phyloP scores from a whole-genome alignment of 2,797 vertebrate species.

The Melanotaenia nigrans region DNA sequence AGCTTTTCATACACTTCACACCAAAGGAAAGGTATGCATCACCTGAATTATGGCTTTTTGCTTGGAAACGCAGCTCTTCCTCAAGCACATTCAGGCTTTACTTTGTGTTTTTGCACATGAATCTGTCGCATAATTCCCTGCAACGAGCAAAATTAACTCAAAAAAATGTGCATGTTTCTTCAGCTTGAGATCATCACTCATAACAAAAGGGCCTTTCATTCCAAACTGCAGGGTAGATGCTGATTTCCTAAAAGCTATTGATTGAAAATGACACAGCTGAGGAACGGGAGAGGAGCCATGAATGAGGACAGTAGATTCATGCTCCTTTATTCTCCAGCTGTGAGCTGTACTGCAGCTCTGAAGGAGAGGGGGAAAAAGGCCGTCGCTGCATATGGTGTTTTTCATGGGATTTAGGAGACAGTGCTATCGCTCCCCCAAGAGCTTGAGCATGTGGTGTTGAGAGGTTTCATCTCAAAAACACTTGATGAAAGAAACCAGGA shows the following conservation, averaged over 20 bases:
- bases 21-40: constrained; percentile 52
- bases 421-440: constrained; percentile 42
- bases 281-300: constrained; percentile 60
- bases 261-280: constrained; percentile 78
- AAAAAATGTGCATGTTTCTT: constrained; percentile 55
- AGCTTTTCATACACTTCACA: constrained; percentile 45
- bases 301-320: constrained; percentile 70
- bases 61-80: constrained; percentile 35
- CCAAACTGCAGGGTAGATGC: constrained; percentile 70
- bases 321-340: constrained; percentile 75
- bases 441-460: constrained; percentile 36
- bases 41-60: constrained; percentile 49
- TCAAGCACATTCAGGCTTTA: constrained; percentile 51
- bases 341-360: constrained; percentile 61
- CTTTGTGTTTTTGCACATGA: constrained; percentile 46
- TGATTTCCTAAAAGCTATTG: constrained; percentile 78
- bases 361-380: constrained; percentile 48
- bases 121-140: constrained; percentile 71
- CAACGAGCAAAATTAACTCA: constrained; percentile 49
- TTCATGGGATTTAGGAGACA: constrained; percentile 53
- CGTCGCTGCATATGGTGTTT: constrained; percentile 40
- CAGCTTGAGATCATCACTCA: constrained; percentile 60
- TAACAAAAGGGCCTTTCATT: constrained; percentile 79
- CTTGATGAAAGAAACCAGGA: constrained; percentile 30
- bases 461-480: constrained; percentile 44